Conservation (phyloP, 1,140 invertebrate species). For the Pseudomyrmex pallidus region DNA sequence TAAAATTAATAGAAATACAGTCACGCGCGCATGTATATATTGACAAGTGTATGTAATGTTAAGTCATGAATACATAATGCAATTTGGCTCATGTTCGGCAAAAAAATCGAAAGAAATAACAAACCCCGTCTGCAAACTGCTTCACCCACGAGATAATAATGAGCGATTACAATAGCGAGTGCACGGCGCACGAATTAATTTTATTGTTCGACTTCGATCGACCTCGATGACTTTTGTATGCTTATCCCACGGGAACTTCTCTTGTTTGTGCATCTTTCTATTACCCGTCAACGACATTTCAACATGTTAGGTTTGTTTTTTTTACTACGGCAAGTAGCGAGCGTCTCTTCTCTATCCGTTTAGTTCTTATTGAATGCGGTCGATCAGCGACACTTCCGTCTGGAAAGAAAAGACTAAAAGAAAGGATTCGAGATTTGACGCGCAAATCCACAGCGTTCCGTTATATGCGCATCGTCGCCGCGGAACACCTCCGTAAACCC, state of each 20-base stretch:
- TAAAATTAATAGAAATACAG: slow-evolving; percentile 9
- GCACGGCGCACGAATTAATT: slow-evolving; percentile 71
- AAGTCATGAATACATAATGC: slow-evolving; percentile 25
- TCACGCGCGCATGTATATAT: not conserved
- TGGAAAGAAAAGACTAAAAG: not conserved
- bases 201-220: slow-evolving; percentile 64
- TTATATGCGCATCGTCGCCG: slow-evolving; percentile 7
- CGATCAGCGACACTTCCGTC: slow-evolving; percentile 56
- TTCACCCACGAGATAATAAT: slow-evolving; percentile 45
- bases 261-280: slow-evolving; percentile 65
- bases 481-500: slow-evolving; percentile 42
- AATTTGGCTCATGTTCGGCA: slow-evolving; percentile 9
- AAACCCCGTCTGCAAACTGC: slow-evolving; percentile 23
- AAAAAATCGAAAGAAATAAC: slow-evolving; percentile 23
- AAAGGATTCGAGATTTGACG: slow-evolving; percentile 18
- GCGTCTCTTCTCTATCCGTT: slow-evolving; percentile 21
- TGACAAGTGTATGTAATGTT: not conserved
- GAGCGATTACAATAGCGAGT: slow-evolving; percentile 60
- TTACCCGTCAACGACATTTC: slow-evolving; percentile 56
- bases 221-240: slow-evolving; percentile 72
- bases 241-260: slow-evolving; percentile 75
- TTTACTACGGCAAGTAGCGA: slow-evolving; percentile 56
- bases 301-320: slow-evolving; percentile 58
- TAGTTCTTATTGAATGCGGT: slow-evolving; percentile 59
- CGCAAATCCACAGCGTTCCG: slow-evolving; percentile 45